Percentiles rank a stretch among this genome's conserved stretches.
Conservation (phyloP, 2,888 invertebrate genomes). For the Cerastis rubricosa region DNA sequence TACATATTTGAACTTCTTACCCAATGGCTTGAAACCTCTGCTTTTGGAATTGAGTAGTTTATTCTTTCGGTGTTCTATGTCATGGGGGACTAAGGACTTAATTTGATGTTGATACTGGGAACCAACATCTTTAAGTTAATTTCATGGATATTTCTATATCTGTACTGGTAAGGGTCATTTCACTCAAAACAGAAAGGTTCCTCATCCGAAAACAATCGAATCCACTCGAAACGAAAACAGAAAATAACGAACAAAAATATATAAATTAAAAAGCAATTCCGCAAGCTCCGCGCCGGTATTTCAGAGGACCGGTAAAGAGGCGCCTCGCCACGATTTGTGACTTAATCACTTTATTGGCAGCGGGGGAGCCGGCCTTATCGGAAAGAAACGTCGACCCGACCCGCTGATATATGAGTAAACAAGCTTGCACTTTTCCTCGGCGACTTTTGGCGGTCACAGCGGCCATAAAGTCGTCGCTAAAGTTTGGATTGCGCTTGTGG, state of each 20-base stretch:
- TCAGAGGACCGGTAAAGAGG: constrained; percentile 74
- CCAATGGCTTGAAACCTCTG: not conserved
- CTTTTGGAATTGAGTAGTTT: not conserved
- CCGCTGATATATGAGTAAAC: constrained; percentile 89
- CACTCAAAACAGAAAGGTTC: not conserved
- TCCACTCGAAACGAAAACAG: constrained; percentile 45
- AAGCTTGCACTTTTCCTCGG: constrained; percentile 89
- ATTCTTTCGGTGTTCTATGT: not conserved
- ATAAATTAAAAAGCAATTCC: constrained; percentile 68
- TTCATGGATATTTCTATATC: not conserved
- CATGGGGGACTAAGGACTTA: not conserved
- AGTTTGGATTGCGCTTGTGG: constrained; percentile 86
- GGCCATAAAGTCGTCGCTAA: constrained; percentile 86
- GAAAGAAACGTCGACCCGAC: constrained; percentile 86
- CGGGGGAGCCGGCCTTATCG: constrained; percentile 88
- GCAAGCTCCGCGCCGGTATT: constrained; percentile 69
- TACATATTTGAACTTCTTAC: not conserved
- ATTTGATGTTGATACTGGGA: not conserved
- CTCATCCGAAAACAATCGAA: constrained; percentile 30
- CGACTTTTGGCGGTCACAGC: constrained; percentile 88
- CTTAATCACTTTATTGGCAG: constrained; percentile 91
- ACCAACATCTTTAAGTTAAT: not conserved
- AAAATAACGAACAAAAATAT: constrained; percentile 63
- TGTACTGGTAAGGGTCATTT: not conserved
- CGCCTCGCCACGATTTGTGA: constrained; percentile 88